These are phyloP conservation scores for Gymnosoma rotundatum DNA, from an alignment of 2,888 invertebrate species.

Conservation along the genomic window DNA sequence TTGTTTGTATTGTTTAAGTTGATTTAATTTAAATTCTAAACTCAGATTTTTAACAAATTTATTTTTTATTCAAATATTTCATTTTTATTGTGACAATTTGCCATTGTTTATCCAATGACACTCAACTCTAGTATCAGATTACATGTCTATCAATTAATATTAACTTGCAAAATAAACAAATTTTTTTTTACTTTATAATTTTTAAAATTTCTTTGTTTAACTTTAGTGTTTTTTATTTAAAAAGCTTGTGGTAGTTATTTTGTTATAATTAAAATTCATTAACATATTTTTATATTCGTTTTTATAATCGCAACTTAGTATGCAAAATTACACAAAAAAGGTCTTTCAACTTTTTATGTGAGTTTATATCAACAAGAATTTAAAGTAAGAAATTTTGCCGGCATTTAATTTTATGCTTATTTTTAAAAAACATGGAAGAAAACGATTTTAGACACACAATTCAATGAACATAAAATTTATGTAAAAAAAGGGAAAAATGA, in stretches of 20 bases:
- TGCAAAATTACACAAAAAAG: conserved; percentile 31
- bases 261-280: conserved; percentile 51
- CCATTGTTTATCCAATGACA: conserved; percentile 31
- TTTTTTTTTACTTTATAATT: conserved; percentile 8
- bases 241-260: conserved; percentile 6
- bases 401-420: conserved; percentile 62
- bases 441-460: background rate
- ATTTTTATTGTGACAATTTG: background rate
- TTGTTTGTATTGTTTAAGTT: background rate
- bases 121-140: conserved; percentile 28
- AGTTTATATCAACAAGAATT: background rate
- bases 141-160: conserved; percentile 49
- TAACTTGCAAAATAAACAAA: conserved; percentile 37
- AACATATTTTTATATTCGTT: conserved; percentile 24
- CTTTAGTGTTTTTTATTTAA: background rate
- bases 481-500: too few relatives aligned
- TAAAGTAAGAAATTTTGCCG: conserved; percentile 47
- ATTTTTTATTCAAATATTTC: conserved; percentile 11
- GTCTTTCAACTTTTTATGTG: conserved; percentile 39
- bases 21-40: background rate
- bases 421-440: conserved; percentile 52
- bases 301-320: conserved; percentile 15
- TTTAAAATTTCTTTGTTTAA: background rate
- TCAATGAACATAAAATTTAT: too few relatives aligned
- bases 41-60: conserved; percentile 1